A percentile compares a stretch with the other conserved stretches of the same genome.
Conservation (phyloP, 2,888 invertebrate species). For the Tinea trinotella region DNA sequence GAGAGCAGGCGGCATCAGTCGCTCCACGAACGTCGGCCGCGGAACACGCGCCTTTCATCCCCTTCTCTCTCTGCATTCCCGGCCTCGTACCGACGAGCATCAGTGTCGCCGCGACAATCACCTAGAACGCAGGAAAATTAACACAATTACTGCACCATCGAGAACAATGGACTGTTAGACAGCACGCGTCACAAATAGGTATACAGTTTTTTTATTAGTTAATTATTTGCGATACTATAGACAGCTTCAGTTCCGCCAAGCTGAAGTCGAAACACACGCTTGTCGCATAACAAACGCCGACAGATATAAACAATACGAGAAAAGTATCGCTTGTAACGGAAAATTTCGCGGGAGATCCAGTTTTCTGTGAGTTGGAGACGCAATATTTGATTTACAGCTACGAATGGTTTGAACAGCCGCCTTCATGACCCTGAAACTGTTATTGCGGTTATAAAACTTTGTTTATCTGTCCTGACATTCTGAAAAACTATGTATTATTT, state of each 20-base stretch:
- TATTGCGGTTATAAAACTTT: conserved; percentile 27
- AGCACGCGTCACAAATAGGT: conserved; percentile 44
- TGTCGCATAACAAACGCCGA: not conserved
- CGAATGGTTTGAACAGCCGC: not conserved
- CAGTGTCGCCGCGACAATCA: not conserved
- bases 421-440: conserved; percentile 24
- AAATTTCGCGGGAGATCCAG: not conserved
- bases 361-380: conserved; percentile 21
- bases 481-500: conserved; percentile 10
- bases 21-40: not conserved
- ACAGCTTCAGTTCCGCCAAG: conserved; percentile 3
- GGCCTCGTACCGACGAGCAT: conserved; percentile 24
- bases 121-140: conserved; percentile 21
- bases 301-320: conserved; percentile 6
- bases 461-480: conserved; percentile 24
- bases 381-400: conserved; percentile 12
- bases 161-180: conserved; percentile 44
- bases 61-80: conserved; percentile 29
- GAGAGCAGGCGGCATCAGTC: conserved; percentile 5
- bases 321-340: not conserved
- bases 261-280: not conserved
- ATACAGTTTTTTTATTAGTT: conserved; percentile 29
- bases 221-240: conserved; percentile 3
- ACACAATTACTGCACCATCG: conserved; percentile 32
- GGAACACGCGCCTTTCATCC: not conserved